Conservation (phyloP, 2,113 vertebrate genomes). For the Osmerus mordax region DNA sequence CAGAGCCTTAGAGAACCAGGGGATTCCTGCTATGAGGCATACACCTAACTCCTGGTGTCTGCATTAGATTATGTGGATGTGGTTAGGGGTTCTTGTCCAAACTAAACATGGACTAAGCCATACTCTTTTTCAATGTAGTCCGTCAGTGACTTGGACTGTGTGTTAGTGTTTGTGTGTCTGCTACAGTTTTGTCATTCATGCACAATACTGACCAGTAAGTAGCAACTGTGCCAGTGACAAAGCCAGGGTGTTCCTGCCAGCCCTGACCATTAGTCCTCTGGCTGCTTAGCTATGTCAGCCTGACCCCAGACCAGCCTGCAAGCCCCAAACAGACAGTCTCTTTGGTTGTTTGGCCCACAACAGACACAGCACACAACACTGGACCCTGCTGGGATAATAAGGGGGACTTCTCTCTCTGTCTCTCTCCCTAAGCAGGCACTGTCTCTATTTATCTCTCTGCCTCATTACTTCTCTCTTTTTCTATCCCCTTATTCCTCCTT, state of each 20-base stretch:
- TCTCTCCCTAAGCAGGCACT: constrained; percentile 20
- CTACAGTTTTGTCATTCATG: background rate
- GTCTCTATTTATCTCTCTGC: constrained; percentile 6
- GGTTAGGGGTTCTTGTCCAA: too few relatives aligned
- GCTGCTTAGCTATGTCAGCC: constrained; percentile 25
- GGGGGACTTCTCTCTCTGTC: constrained; percentile 52
- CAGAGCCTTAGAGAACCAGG: too few relatives aligned
- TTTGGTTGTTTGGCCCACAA: constrained; percentile 55
- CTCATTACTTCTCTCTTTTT: constrained; percentile 10
- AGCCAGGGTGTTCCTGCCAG: constrained; percentile 41
- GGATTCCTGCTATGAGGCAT: too few relatives aligned
- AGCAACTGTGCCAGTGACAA: background rate
- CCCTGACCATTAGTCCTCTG: constrained; percentile 13
- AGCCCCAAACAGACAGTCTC: constrained; percentile 23
- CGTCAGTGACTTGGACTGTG: too few relatives aligned
- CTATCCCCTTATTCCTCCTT: constrained; percentile 8
- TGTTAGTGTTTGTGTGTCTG: too few relatives aligned
- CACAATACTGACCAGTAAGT: too few relatives aligned
- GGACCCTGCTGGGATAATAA: constrained; percentile 60
- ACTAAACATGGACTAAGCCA: too few relatives aligned
- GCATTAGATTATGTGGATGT: too few relatives aligned
- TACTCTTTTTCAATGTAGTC: too few relatives aligned
- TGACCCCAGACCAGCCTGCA: constrained; percentile 15
- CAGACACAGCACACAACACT: constrained; percentile 55
- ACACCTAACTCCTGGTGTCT: too few relatives aligned